Conservation (phyloP, 2,113 vertebrate species). For the Dipodomys ordii region DNA sequence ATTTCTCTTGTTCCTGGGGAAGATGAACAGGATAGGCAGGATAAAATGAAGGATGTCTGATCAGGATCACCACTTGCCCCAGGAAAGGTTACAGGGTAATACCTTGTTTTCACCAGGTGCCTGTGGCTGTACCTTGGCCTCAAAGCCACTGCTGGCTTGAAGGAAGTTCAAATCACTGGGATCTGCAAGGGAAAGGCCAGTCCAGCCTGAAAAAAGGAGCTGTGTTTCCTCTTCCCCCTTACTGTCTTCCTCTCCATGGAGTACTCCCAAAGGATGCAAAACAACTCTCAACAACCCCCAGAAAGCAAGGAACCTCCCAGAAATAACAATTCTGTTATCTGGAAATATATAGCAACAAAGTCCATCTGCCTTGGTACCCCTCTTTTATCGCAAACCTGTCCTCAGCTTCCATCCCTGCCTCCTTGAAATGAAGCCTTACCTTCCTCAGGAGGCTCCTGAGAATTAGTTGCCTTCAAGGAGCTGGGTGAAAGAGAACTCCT, state of each 20-base stretch:
- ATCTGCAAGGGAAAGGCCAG: conserved; percentile 39
- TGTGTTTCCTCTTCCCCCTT: not conserved
- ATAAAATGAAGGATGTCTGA: not conserved
- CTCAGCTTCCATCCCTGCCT: not conserved
- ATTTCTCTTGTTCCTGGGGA: conserved; percentile 82
- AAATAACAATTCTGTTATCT: not conserved
- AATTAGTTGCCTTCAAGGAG: not conserved
- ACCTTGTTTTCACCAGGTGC: conserved; percentile 66
- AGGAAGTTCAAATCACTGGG: conserved; percentile 38
- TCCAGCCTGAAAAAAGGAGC: not conserved
- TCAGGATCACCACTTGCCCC: not conserved
- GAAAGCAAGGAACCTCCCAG: not conserved
- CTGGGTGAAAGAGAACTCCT: not conserved
- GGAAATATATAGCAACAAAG: not conserved
- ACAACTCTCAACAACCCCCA: conserved; percentile 7
- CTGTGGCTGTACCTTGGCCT: not conserved
- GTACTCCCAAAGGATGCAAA: not conserved
- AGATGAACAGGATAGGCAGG: conserved; percentile 53
- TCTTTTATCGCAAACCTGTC: not conserved
- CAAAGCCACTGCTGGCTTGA: not conserved
- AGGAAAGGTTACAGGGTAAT: not conserved
- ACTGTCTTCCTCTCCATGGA: not conserved
- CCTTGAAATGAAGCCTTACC: conserved; percentile 25
- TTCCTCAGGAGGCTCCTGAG: conserved; percentile 57
- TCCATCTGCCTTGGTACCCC: not conserved